phyloP scores from a whole-genome alignment of 2,888 invertebrate species.

The Drosophila kambysellisi region DNA sequence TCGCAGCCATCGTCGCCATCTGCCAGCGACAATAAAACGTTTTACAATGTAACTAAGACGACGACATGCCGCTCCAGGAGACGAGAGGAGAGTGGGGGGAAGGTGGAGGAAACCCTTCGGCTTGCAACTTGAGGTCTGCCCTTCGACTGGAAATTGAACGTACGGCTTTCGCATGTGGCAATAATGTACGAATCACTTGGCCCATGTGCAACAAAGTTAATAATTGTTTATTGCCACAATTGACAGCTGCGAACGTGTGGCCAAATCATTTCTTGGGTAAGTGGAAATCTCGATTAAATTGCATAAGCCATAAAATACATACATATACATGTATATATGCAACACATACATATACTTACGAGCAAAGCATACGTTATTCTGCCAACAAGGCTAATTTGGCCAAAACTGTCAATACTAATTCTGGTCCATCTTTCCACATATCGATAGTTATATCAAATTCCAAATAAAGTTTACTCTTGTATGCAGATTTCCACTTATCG shows the following conservation, averaged over 20 bases:
- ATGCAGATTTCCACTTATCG: too few relatives aligned
- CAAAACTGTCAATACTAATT: background rate
- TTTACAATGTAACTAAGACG: slow-evolving; percentile 78
- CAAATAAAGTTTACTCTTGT: too few relatives aligned
- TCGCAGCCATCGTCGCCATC: slow-evolving; percentile 66
- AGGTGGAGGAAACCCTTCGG: background rate
- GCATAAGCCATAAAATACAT: background rate
- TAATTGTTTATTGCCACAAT: slow-evolving; percentile 35
- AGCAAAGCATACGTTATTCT: background rate
- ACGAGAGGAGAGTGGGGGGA: background rate
- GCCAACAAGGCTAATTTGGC: background rate
- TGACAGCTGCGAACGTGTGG: slow-evolving; percentile 18
- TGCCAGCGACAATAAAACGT: slow-evolving; percentile 75
- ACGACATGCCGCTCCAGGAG: slow-evolving; percentile 59
- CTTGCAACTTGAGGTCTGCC: slow-evolving; percentile 5
- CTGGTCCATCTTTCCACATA: too few relatives aligned
- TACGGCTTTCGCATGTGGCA: slow-evolving; percentile 60
- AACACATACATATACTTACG: background rate
- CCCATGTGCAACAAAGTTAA: slow-evolving; percentile 56
- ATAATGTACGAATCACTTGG: slow-evolving; percentile 66
- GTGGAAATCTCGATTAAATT: background rate
- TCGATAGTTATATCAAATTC: too few relatives aligned
- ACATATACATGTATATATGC: background rate
- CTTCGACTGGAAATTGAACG: slow-evolving; percentile 18
- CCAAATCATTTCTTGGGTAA: background rate